Evolutionary conservation across 2,113 vertebrate species (phyloP), one percentile per base, ranked within the genome.

Genomic region (Smithornis capensis): DNA sequence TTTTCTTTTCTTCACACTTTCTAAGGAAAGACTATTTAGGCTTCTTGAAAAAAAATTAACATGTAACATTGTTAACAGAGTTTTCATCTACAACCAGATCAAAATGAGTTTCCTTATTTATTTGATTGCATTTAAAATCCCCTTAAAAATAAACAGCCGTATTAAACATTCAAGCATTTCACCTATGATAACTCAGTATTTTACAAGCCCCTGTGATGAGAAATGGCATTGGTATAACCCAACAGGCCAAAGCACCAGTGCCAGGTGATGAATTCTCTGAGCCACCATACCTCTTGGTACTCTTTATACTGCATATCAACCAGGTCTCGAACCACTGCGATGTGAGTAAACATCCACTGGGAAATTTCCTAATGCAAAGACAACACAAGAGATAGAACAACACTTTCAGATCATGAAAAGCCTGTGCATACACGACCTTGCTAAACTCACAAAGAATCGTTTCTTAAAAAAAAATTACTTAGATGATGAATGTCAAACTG

Each of bases 261-360:
- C 64, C 27, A 55, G 44, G 33, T 44, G 77, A 89, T 38, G 12
- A 73, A 75, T 6, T 12, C 29, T n/a, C 38, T 73, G 47, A 90
- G 53, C n/a, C 82, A 63, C 35, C 79, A 92, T 98, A 99, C 99
- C 99, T 99, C 99, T 88, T 99, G 99, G 89, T 99, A 97, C 71
- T 99, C 99, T 88, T 99, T 99, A 94, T 99, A 99, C 90, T 99
- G 99, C 98, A 99, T 99, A 80, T 99, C 98, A 83, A 99, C 99
- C 70, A 99, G 97, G 97, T 99, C 99, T 49, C 99, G 98, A 35
- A 99, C 99, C 42, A 99, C 99, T 14, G 99, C 99, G 7, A 99
- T 99, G 91, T 99, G 99, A 24, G 99, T 99, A 59, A 99, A 99
- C 99, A 99, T 99, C 99, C 99, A 99, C 97, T 99, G 99, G 91